phyloP scores from a whole-genome alignment of 2,797 vertebrate species.

The Erethizon dorsatum region DNA sequence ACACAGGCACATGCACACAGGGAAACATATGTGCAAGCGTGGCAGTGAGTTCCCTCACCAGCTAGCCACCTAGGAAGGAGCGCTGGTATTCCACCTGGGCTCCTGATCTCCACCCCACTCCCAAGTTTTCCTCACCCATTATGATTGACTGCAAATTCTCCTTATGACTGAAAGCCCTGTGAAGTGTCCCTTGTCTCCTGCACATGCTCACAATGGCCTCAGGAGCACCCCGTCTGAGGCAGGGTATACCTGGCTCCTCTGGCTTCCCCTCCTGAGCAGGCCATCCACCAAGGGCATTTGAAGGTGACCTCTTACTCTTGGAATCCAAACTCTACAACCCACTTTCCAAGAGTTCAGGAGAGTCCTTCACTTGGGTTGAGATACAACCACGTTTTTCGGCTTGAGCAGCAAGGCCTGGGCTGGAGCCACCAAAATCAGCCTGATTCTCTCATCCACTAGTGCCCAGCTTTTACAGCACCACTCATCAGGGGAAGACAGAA shows the following conservation, averaged over 20 bases:
- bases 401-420: background rate
- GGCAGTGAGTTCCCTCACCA: no score
- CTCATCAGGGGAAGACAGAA: background rate
- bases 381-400: no score
- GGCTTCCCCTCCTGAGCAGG: background rate
- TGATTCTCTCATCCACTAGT: no score
- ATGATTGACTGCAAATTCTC: background rate
- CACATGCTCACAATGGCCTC: background rate
- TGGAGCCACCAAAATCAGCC: background rate
- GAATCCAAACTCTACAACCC: background rate
- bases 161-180: background rate
- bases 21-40: background rate
- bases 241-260: background rate
- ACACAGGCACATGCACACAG: background rate
- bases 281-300: background rate
- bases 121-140: background rate
- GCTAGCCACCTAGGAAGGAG: background rate
- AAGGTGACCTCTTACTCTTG: background rate
- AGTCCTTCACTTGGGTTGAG: background rate
- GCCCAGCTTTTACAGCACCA: background rate
- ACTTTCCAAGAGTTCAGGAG: background rate
- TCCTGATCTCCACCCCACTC: background rate
- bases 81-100: accelerated
- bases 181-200: background rate
- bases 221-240: background rate